phyloP scores from a whole-genome alignment of 2,113 vertebrate species.

The Eulemur rufifrons region DNA sequence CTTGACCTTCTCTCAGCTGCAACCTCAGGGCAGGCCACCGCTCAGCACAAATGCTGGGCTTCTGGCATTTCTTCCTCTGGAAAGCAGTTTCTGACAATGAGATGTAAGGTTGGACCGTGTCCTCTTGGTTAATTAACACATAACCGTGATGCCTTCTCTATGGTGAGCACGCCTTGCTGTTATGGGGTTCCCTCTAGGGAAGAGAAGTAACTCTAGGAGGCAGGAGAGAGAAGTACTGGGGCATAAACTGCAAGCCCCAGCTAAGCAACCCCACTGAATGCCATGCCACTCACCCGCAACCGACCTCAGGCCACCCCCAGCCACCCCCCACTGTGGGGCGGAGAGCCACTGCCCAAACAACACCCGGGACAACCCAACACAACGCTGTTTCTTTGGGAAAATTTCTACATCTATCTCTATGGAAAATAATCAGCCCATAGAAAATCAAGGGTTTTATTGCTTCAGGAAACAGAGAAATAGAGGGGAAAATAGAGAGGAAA shows the following conservation, averaged over 20 bases:
- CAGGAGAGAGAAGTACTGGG: background rate
- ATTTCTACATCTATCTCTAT: background rate
- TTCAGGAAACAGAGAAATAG: conserved; percentile 3
- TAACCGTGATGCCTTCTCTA: background rate
- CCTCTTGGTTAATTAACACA: background rate
- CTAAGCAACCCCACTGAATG: background rate
- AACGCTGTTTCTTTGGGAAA: background rate
- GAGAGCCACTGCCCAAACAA: background rate
- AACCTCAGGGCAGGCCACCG: background rate
- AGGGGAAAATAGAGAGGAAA: background rate
- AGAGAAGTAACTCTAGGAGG: background rate
- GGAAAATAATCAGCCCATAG: background rate
- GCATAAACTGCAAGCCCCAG: background rate
- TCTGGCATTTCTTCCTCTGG: background rate
- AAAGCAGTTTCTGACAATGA: background rate
- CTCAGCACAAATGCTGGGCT: background rate
- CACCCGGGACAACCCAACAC: background rate
- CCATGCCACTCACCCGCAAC: accelerated
- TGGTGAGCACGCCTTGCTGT: background rate
- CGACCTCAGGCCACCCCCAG: background rate
- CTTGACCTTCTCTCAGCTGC: background rate
- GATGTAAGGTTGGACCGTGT: background rate
- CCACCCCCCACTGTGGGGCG: background rate
- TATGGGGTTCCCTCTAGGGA: accelerated
- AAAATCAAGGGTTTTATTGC: background rate